A percentile compares a stretch with the other conserved stretches of the same genome.
These are phyloP conservation scores for Zaprionus obscuricornis DNA, from an alignment of 2,888 invertebrate species.

Conservation along the genomic window DNA sequence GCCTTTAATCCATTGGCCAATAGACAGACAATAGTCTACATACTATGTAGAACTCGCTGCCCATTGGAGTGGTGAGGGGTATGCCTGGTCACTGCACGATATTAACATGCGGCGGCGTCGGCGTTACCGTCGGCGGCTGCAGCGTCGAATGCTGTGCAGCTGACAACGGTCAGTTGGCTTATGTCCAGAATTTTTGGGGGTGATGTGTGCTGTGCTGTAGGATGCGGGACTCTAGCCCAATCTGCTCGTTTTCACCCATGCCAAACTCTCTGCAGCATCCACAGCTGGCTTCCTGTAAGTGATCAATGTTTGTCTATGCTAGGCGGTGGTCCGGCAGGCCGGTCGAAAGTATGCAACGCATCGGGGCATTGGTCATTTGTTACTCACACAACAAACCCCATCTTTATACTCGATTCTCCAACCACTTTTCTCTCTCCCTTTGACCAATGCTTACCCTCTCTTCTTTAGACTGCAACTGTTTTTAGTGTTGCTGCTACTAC, in stretches of 20 bases:
- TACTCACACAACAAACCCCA: constrained; percentile 26
- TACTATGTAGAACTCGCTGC: too few relatives aligned
- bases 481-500: background rate
- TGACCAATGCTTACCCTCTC: background rate
- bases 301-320: constrained; percentile 77
- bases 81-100: constrained; percentile 39
- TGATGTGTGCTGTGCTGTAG: background rate
- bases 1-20: constrained; percentile 70
- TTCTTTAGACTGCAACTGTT: too few relatives aligned
- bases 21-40: constrained; percentile 52
- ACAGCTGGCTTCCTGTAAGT: constrained; percentile 67
- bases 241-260: background rate
- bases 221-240: constrained; percentile 7
- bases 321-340: constrained; percentile 49
- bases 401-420: background rate
- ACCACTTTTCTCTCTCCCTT: background rate
- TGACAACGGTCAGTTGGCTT: constrained; percentile 64
- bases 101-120: constrained; percentile 61
- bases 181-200: too few relatives aligned
- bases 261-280: constrained; percentile 11
- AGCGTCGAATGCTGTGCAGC: constrained; percentile 50
- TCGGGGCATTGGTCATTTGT: constrained; percentile 66
- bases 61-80: constrained; percentile 20
- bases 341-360: constrained; percentile 49
- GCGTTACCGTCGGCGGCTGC: constrained; percentile 23